phyloP scores from a whole-genome alignment of 2,113 vertebrate genomes.

The Nymphicus hollandicus region DNA sequence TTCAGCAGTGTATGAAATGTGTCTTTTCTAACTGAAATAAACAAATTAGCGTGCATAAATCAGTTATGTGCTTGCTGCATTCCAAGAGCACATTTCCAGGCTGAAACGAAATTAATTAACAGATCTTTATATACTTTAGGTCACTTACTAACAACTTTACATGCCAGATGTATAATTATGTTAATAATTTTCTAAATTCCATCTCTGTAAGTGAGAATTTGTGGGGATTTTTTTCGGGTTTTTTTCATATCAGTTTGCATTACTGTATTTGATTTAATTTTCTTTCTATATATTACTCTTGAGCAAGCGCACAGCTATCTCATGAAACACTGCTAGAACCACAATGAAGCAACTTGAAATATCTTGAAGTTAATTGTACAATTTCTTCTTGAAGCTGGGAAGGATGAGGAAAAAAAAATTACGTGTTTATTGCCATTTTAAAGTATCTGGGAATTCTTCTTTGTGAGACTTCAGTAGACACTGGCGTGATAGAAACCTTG shows the following conservation, averaged over 20 bases:
- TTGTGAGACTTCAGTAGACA: background rate
- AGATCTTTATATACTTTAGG: background rate
- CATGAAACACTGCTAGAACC: background rate
- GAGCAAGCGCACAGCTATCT: background rate
- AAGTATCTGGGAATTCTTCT: background rate
- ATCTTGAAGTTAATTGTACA: background rate
- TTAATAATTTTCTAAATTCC: background rate
- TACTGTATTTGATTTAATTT: background rate
- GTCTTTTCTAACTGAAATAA: background rate
- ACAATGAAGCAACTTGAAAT: background rate
- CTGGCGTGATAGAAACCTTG: background rate
- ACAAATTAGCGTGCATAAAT: background rate
- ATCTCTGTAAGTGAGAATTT: background rate
- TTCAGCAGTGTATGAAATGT: background rate
- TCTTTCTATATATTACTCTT: background rate
- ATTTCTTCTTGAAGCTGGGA: background rate
- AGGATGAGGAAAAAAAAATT: background rate
- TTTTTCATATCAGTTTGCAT: background rate
- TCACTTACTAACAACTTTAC: background rate
- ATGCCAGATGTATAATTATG: background rate
- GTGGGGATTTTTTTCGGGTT: background rate
- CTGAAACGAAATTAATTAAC: background rate
- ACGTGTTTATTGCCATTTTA: background rate
- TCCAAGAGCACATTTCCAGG: background rate
- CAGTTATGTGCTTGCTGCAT: background rate